Evolutionary conservation across 2,113 vertebrate genomes (phyloP).

Genomic region (Thymallus thymallus): DNA sequence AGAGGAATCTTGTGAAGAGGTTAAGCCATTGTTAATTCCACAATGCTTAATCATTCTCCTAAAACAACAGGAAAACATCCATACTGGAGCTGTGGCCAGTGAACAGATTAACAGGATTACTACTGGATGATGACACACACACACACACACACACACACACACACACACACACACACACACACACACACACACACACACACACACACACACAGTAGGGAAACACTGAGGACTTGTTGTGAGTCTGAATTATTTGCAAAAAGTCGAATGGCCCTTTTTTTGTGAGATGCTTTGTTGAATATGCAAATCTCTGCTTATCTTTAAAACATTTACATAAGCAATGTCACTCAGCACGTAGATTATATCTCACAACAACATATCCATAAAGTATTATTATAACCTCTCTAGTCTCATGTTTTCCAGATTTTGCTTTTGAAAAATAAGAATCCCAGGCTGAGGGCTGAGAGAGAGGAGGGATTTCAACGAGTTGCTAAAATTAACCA

Average conservation of each 20-base stretch:
- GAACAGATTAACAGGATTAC: constrained; percentile 68
- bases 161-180: too few relatives aligned
- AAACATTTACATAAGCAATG: constrained; percentile 6
- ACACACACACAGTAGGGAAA: neutral
- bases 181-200: too few relatives aligned
- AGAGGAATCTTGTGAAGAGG: constrained; percentile 44
- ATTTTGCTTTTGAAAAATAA: neutral
- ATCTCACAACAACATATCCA: neutral
- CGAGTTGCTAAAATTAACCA: constrained; percentile 40
- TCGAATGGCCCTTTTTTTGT: constrained; percentile 2
- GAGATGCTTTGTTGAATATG: constrained; percentile 33
- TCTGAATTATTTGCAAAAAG: constrained; percentile 36
- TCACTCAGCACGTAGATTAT: neutral
- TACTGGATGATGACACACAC: constrained; percentile 26
- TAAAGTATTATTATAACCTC: neutral
- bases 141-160: too few relatives aligned
- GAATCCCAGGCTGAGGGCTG: constrained; percentile 11
- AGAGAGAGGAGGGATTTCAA: constrained; percentile 13
- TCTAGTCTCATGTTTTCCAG: neutral
- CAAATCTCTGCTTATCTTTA: constrained; percentile 35
- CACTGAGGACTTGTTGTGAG: constrained; percentile 23
- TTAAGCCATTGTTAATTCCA: constrained; percentile 66
- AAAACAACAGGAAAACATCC: constrained; percentile 40
- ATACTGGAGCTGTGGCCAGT: constrained; percentile 49
- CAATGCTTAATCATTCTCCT: constrained; percentile 55